Base-by-base conservation (phyloP, 23 tunicate genomes). In the Corella eumyota region DNA sequence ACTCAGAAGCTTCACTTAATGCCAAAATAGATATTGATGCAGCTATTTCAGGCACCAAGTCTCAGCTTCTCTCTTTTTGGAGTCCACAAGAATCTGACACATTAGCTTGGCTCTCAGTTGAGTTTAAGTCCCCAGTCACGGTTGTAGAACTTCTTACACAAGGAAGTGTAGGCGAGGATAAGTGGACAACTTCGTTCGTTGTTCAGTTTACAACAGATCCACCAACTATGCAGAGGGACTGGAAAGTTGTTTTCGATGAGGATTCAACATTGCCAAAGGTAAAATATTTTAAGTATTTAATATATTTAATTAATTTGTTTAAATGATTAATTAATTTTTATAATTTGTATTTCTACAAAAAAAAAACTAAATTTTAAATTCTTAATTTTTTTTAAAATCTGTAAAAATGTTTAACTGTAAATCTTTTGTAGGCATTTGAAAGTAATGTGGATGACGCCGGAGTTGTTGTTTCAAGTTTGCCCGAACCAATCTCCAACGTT, bases 161-260 rank as follows among this genome's bases (percentile, higher is more conserved):
- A 50, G 91, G 91, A 24, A 71, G 74, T 45, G 49, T 73, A 20
- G 69, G 65, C 0, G 50, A 34, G 1, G 72, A 55, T 13, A 34
- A 63, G 27, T 79, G 88, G 88, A 79, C 77, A 20, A 58, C 62
- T 32, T 35, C 82, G 19, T 65, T 32, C 54, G 40, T 75, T 45
- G 49, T 75, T 1, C 62, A 32, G 25, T 75, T 66, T 51, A 36
- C 67, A 30, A 58, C 34, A 28, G 50, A 66, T 2, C 34, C 54
- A 35, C 40, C 59, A 45, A 36, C 24, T 19, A 3, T 31, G 3
- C 36, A 46, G 20, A 51, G 68, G 24, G 25, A 49, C 1, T 74
- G 68, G 60, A 34, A 54, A 27, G 24, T 21, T 32, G 60, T 75
- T 1, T 45, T 6, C 24, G 73, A 75, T 17, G 60, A 45, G 7